A percentile compares a stretch with the other conserved stretches of the same genome.
Evolutionary conservation across 1,140 invertebrate genomes (phyloP).

Genomic region (Calliopsis andreniformis): DNA sequence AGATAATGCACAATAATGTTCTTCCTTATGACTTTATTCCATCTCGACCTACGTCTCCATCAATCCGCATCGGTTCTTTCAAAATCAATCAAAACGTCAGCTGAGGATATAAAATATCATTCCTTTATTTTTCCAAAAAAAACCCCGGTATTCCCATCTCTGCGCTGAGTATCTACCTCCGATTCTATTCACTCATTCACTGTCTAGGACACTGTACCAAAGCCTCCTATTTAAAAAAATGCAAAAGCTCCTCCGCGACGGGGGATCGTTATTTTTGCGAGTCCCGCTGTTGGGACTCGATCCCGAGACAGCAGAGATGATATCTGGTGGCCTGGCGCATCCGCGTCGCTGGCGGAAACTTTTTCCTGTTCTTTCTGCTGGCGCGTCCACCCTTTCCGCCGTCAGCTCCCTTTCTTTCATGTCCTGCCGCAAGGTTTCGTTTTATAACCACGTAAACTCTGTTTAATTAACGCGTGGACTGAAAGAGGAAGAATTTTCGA

Average conservation of each 20-base stretch:
- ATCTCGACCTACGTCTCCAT: too few species aligned
- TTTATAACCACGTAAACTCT: slow-evolving; percentile 55
- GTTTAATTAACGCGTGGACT: slow-evolving; percentile 65
- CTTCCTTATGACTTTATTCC: too few species aligned
- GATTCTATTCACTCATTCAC: too few species aligned
- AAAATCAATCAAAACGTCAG: too few species aligned
- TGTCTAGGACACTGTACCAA: too few species aligned
- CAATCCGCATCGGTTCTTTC: too few species aligned
- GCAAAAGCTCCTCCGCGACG: neutral
- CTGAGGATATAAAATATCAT: too few species aligned
- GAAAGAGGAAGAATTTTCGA: slow-evolving; percentile 63
- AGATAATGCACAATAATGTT: too few species aligned
- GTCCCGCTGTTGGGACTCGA: neutral
- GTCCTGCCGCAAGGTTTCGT: slow-evolving; percentile 45
- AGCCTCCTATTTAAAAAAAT: too few species aligned
- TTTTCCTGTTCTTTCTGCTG: slow-evolving; percentile 45
- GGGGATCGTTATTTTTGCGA: slow-evolving; percentile 24
- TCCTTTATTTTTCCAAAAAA: too few species aligned
- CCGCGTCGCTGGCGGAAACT: slow-evolving; percentile 33
- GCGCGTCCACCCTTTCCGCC: slow-evolving; percentile 25
- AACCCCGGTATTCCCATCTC: too few species aligned
- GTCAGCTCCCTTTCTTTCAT: slow-evolving; percentile 45
- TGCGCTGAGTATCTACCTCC: too few species aligned
- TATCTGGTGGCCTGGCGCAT: slow-evolving; percentile 8
- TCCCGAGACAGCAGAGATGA: neutral